phyloP scores from a whole-genome alignment of 2,113 vertebrate species.

The Gavialis gangeticus region DNA sequence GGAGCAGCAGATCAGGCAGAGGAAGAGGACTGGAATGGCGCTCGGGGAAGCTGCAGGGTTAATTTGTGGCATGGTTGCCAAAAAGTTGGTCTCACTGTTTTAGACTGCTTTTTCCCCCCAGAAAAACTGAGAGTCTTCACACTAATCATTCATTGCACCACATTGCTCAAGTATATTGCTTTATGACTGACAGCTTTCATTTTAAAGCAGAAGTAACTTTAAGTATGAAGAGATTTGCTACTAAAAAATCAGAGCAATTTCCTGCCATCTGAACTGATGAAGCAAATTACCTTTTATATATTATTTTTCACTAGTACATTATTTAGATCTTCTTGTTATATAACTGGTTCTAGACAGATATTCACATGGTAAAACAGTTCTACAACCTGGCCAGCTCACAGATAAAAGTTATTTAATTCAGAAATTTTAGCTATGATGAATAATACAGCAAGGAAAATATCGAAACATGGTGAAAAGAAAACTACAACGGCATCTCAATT shows the following conservation, averaged over 20 bases:
- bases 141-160: neutral
- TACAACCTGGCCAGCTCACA: neutral
- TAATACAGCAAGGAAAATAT: neutral
- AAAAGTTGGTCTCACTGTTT: neutral
- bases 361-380: neutral
- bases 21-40: too few species aligned
- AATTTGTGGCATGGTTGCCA: too few species aligned
- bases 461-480: neutral
- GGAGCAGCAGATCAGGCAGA: too few species aligned
- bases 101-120: neutral
- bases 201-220: neutral
- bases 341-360: neutral
- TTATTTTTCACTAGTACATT: neutral
- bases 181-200: neutral
- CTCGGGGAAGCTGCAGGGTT: too few species aligned
- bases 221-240: neutral
- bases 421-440: neutral
- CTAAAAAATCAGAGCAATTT: neutral
- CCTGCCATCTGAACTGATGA: neutral
- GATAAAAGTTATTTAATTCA: neutral
- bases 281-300: neutral
- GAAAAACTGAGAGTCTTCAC: neutral
- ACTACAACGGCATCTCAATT: neutral
- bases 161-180: neutral
- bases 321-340: neutral